A percentile compares a stretch with the other conserved stretches of the same genome.
phyloP scores from a whole-genome alignment of 2,888 invertebrate genomes.

The Brachylomia viminalis region DNA sequence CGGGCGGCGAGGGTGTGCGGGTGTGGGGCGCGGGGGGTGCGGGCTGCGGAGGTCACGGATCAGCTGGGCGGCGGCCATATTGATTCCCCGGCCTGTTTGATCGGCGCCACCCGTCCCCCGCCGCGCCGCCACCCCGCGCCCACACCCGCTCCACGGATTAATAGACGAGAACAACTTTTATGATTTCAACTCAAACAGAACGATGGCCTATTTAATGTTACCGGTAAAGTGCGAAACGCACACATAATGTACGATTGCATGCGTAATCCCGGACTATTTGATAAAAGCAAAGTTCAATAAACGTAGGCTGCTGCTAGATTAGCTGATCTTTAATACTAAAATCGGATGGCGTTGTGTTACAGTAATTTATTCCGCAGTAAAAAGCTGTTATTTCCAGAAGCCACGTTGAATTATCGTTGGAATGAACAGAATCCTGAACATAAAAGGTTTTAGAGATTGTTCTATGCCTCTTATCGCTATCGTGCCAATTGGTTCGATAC shows the following conservation, averaged over 20 bases:
- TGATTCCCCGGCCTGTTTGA: slow-evolving; percentile 90
- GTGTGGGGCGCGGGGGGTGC: slow-evolving; percentile 72
- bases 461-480: slow-evolving; percentile 32
- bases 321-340: slow-evolving; percentile 54
- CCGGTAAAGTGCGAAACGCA: slow-evolving; percentile 69
- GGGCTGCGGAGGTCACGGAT: slow-evolving; percentile 88
- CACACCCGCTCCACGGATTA: slow-evolving; percentile 84
- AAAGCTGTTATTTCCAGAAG: slow-evolving; percentile 44
- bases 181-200: slow-evolving; percentile 89
- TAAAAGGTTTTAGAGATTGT: slow-evolving; percentile 50
- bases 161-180: slow-evolving; percentile 90
- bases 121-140: slow-evolving; percentile 67
- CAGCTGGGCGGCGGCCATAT: slow-evolving; percentile 91
- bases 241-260: slow-evolving; percentile 56
- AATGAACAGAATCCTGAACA: slow-evolving; percentile 31
- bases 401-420: slow-evolving; percentile 36
- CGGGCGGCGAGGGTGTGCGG: slow-evolving; percentile 71
- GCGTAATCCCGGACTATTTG: slow-evolving; percentile 36
- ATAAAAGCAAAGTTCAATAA: slow-evolving; percentile 37
- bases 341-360: slow-evolving; percentile 43
- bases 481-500: slow-evolving; percentile 38
- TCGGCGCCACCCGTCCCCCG: slow-evolving; percentile 84
- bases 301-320: slow-evolving; percentile 43
- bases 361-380: slow-evolving; percentile 50
- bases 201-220: slow-evolving; percentile 78